Evolutionary conservation across 2,888 invertebrate genomes (phyloP), one percentile per base, ranked within the genome.

Genomic region (Aquatica leii): DNA sequence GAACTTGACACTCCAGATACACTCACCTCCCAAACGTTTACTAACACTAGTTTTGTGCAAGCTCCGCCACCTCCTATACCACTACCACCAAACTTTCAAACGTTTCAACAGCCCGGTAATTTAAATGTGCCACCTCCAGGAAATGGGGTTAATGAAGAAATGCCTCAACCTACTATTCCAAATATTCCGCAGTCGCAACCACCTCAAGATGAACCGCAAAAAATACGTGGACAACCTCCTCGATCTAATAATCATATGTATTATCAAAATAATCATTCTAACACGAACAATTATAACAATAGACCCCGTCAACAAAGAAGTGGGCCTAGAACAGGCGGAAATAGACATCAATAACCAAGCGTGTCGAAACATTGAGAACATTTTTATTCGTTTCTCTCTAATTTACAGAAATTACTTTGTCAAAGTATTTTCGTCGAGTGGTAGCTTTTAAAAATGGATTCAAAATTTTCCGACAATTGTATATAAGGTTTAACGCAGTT

Each of bases 11-110:
- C 90, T 53, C 90, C 91, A 0, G 86, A 86, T 70, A 82, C 82
- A 37, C 93, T 94, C 76, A 91, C 92, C 18, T 88, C 91, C 21
- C 93, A 93, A 82, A 94, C 93, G 46, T 94, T 91, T 81, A 94
- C 93, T 58, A 94, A 94, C 82, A 93, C 93, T 78, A 91, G 88
- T 77, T 94, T 89, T 79, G 84, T 87, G 74, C 82, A 84, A 40
- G 84, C 83, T 70, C 84, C 85, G 17, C 85, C 85, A 1, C 85
- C 85, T 1, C 85, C 85, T 9, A 85, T 86, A 70, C 86, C 85
- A 1, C 81, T 86, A 78, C 85, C 87, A 59, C 86, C 86, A 18
- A 78, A 79, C 62, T 80, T 78, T 68, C 78, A 77, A 55, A 70
- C 80, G 78, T 80, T 74, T 68, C 80, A 79, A 34, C 65, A 70